phyloP scores from a whole-genome alignment of 2,113 vertebrate species.

The Gila orcuttii region DNA sequence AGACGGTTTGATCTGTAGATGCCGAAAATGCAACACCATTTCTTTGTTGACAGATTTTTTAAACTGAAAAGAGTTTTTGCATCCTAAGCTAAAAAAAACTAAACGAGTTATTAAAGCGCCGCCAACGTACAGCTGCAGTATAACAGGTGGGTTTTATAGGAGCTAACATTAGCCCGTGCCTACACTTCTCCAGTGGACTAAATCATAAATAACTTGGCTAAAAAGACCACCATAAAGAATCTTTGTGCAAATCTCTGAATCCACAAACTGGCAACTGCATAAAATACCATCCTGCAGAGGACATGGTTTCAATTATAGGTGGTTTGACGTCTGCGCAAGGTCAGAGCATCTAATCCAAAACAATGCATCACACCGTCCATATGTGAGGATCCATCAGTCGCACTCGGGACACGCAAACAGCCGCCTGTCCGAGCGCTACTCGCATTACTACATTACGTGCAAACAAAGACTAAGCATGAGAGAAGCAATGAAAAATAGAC shows the following conservation, averaged over 20 bases:
- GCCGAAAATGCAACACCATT: not conserved
- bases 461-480: not conserved
- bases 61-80: not conserved
- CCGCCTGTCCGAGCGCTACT: not conserved
- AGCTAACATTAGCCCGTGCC: constrained; percentile 68
- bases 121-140: constrained; percentile 4
- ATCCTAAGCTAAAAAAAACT: not conserved
- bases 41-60: not conserved
- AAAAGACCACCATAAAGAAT: constrained; percentile 26
- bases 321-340: constrained; percentile 3
- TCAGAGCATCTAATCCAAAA: constrained; percentile 31
- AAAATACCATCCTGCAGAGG: not conserved
- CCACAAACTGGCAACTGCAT: not conserved
- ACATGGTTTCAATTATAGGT: constrained; percentile 10
- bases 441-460: not conserved
- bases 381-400: constrained; percentile 30
- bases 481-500: constrained; percentile 1
- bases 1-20: not conserved
- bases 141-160: constrained; percentile 72
- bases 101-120: not conserved
- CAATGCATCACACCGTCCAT: constrained; percentile 20
- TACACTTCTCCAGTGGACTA: constrained; percentile 55
- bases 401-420: constrained; percentile 26
- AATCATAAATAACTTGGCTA: constrained; percentile 54
- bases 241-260: constrained; percentile 4